Percentiles rank a stretch among this genome's conserved stretches.
These are phyloP conservation scores for Hydrolagus colliei DNA, from an alignment of 2,797 vertebrate species.

Conservation along the genomic window DNA sequence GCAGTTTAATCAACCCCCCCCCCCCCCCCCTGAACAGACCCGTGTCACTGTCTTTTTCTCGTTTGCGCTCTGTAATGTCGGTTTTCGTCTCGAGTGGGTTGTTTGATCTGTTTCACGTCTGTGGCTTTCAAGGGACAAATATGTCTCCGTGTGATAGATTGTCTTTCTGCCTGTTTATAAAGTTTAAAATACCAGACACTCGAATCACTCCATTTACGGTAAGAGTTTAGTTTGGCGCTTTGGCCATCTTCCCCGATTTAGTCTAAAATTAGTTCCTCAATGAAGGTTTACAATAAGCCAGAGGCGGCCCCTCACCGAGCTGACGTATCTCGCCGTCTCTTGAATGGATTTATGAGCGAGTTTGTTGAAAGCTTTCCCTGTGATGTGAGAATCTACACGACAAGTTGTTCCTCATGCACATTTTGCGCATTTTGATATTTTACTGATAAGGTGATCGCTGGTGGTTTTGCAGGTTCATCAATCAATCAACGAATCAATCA, in stretches of 20 bases:
- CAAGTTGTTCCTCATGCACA: not conserved
- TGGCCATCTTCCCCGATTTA: slow-evolving; percentile 1
- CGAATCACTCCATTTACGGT: slow-evolving; percentile 27
- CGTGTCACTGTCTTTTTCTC: too few species aligned
- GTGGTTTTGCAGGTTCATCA: too few species aligned
- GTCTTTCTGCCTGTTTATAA: slow-evolving; percentile 5
- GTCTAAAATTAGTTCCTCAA: slow-evolving; percentile 27
- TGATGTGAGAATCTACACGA: not conserved
- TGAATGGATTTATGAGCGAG: slow-evolving; percentile 5
- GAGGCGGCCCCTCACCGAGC: not conserved
- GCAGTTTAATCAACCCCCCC: too few species aligned
- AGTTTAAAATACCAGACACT: slow-evolving; percentile 4
- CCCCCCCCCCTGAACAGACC: too few species aligned
- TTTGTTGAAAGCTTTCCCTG: not conserved
- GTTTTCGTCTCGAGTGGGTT: too few species aligned
- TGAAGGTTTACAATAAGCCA: slow-evolving; percentile 17
- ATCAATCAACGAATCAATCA: too few species aligned
- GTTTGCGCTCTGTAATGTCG: too few species aligned
- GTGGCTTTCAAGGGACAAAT: not conserved
- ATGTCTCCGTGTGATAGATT: slow-evolving; percentile 7
- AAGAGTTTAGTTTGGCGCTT: not conserved
- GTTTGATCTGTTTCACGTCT: slow-evolving; percentile 20
- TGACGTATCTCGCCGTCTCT: not conserved
- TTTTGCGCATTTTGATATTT: not conserved
- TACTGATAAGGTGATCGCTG: too few species aligned